Evolutionary conservation across 53 echinoderm and acorn worm genomes (phyloP), one percentile per base, ranked within the genome.

Genomic region (Henricia sp.): DNA sequence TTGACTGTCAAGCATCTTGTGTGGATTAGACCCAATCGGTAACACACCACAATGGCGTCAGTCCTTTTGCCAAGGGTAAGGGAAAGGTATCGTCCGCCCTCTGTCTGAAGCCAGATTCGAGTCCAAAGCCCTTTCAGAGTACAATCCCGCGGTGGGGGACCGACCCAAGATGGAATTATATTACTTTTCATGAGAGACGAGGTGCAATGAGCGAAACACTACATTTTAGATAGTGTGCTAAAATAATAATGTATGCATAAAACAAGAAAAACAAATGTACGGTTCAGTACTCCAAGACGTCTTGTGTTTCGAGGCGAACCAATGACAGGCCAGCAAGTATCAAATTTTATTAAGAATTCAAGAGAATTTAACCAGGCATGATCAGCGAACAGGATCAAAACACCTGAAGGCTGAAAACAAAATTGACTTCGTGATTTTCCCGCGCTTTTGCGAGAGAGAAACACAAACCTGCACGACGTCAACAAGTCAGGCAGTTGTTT

Each of bases 181-280:
- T 60, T 80, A 80, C 64, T 80, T 64, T 80, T 80, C 63, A 80
- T 80, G 64, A 64, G 80, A 80, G 64, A 80, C 37, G 64, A 48
- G 63, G 80, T 80, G 80, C 80, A 80, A 80, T 70, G 70, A 70
- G 23, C 33, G 32, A 50, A 71, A 80, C 80, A 80, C 80, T 80
- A 80, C 80, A 80, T 64, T 64, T n/a, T 80, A 80, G 80, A 80
- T 80, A 80, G 80, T 80, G 80, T 80, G 80, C 80, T 80, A 80
- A 80, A 80, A 80, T 77, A 77, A 60, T 77, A n/a, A n/a, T n/a
- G n/a, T n/a, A 48, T 80, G 64, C 64, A 64, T 80, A 80, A 80
- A 60, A n/a, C n/a, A n/a, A n/a, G n/a, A n/a, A n/a, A n/a, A n/a
- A n/a, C n/a, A n/a, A 80, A 63, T 80, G 80, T 80, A 80, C 59